Evolutionary conservation across 2,113 vertebrate genomes (phyloP), one percentile per base, ranked within the genome.

Genomic region (Rostratula benghalensis): DNA sequence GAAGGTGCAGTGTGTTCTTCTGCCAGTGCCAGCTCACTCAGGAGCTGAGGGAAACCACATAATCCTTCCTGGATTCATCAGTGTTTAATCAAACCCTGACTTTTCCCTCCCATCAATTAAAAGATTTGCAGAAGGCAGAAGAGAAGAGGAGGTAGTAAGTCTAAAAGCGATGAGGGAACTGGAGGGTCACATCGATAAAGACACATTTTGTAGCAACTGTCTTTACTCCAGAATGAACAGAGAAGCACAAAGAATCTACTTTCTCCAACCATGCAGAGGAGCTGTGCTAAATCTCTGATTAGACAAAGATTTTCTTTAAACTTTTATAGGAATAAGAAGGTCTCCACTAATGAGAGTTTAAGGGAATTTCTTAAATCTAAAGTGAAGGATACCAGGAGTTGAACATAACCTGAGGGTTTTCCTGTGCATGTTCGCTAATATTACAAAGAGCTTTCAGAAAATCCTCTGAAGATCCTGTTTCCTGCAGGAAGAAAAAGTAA

Each of bases 331-430:
- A 93, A 96, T 85, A 90, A 98, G 96, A 95, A 97, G 95, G 97
- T 97, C 97, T 97, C 92, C 76, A 67, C 97, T 98, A 98, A 98
- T 98, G 98, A 98, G 98, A 98, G 94, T 98, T 98, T 98, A 98
- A 98, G 96, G 97, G 97, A 96, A 97, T 98, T 98, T 98, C 97
- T 97, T 94, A 98, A 98, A 98, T 98, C 96, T 97, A 86, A 98
- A 97, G 97, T 98, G 98, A 98, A 98, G 92, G 97, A 97, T 98
- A 98, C 95, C 97, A 97, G 96, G 97, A 97, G 97, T 96, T 95
- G 98, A 98, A 98, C 96, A 98, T 97, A 98, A 98, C 98, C 98
- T 97, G 96, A 96, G 98, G 98, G 98, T 98, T 98, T 98, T 97
- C 97, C 98, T 97, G 97, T 97, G 98, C 96, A 96, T 98, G 97